Percentiles rank a stretch among this genome's conserved stretches.
These are phyloP conservation scores for Proteles cristata DNA, from an alignment of 2,113 vertebrate species.

Conservation along the genomic window DNA sequence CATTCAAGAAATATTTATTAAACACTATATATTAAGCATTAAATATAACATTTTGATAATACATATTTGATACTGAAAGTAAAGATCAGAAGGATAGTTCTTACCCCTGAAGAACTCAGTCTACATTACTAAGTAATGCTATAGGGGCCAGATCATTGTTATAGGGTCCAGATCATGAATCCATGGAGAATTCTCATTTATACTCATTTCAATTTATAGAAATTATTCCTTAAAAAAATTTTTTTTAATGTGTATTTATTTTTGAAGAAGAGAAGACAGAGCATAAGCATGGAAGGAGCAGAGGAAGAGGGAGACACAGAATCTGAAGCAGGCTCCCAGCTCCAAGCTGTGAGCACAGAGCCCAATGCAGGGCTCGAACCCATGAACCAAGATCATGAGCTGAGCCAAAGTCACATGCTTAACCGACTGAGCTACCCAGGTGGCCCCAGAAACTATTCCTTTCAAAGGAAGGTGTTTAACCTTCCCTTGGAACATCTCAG, in stretches of 20 bases:
- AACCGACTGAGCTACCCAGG: no score
- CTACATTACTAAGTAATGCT: not conserved
- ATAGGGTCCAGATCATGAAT: not conserved
- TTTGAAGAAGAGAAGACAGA: no score
- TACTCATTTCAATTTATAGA: not conserved
- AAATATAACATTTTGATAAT: not conserved
- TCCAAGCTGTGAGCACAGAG: no score
- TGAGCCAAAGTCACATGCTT: no score
- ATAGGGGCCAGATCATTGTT: not conserved
- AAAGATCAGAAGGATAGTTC: not conserved
- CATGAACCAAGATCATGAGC: no score
- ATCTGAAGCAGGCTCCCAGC: no score
- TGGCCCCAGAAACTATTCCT: not conserved
- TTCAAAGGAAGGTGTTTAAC: not conserved
- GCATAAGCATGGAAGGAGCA: no score
- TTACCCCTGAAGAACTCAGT: not conserved
- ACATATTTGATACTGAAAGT: not conserved
- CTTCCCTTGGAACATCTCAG: not conserved
- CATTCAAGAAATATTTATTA: slow-evolving; percentile 16
- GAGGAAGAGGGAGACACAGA: no score
- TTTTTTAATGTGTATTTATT: no score
- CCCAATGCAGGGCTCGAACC: no score
- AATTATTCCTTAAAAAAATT: not conserved
- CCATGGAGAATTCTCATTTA: not conserved
- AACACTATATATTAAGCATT: not conserved